Conservation (phyloP, 2,113 vertebrate genomes). For the Garra rufa region DNA sequence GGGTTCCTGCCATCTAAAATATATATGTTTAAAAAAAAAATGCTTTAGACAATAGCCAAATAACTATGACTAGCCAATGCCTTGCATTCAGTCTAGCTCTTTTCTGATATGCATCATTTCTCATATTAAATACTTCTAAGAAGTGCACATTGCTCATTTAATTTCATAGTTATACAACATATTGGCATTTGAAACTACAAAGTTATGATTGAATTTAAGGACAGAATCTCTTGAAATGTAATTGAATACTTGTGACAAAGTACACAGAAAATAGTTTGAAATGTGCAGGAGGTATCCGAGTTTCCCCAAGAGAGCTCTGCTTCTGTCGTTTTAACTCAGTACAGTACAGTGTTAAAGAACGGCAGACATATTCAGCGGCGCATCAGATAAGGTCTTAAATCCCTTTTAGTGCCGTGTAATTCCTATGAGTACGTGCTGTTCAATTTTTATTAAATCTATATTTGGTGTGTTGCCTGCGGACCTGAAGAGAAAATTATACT, state of each 20-base stretch:
- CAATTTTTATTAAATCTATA: slow-evolving; percentile 39
- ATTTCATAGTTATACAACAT: not conserved
- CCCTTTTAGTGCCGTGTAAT: slow-evolving; percentile 43
- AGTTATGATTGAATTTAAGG: not conserved
- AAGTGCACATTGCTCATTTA: slow-evolving; percentile 1
- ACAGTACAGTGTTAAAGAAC: not conserved
- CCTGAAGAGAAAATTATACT: slow-evolving; percentile 46
- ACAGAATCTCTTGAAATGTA: not conserved
- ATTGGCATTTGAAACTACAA: not conserved
- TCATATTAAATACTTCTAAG: not conserved
- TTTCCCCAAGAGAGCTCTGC: slow-evolving; percentile 18
- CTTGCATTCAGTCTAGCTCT: not conserved
- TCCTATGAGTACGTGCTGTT: slow-evolving; percentile 37
- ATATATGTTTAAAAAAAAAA: too few species aligned
- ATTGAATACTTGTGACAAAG: not conserved
- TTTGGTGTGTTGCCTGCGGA: slow-evolving; percentile 45
- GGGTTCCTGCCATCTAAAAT: not conserved
- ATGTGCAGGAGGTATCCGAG: not conserved
- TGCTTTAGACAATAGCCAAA: not conserved
- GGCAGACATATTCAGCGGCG: slow-evolving; percentile 21
- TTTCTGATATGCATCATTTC: not conserved
- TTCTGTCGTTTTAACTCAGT: slow-evolving; percentile 6
- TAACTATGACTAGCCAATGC: not conserved
- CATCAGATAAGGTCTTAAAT: slow-evolving; percentile 52
- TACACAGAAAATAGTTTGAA: not conserved